These are phyloP conservation scores for Spilogale gracilis DNA, from an alignment of 2,113 vertebrate species.

Conservation along the genomic window DNA sequence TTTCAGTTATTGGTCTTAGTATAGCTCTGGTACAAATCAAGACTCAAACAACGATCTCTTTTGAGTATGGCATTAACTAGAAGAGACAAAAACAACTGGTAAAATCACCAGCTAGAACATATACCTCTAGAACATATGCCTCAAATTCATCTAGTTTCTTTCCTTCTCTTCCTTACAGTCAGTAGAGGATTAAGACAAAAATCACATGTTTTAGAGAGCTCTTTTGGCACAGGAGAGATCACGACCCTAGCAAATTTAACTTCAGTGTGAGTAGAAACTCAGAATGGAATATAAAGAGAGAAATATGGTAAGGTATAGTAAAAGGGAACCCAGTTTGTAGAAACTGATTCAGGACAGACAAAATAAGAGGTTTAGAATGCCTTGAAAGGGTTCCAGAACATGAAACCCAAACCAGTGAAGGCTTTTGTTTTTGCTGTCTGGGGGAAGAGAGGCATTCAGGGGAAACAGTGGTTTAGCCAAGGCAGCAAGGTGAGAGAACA, in stretches of 20 bases:
- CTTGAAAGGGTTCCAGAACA: background rate
- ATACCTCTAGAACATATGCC: background rate
- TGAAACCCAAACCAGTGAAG: background rate
- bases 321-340: background rate
- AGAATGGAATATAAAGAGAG: background rate
- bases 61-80: background rate
- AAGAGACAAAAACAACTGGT: background rate
- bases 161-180: background rate
- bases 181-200: conserved; percentile 6
- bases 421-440: background rate
- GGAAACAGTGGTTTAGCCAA: background rate
- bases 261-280: conserved; percentile 53
- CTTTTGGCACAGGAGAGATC: conserved; percentile 35
- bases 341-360: background rate
- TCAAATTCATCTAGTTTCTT: conserved; percentile 32
- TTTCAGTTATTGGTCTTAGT: background rate
- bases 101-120: background rate
- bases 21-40: background rate
- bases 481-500: background rate
- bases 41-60: background rate
- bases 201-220: background rate
- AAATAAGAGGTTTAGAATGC: conserved; percentile 1
- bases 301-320: background rate
- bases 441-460: background rate
- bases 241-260: conserved; percentile 53